Base-by-base conservation (phyloP, 1,140 invertebrate species). In the Zaprionus vittiger region DNA sequence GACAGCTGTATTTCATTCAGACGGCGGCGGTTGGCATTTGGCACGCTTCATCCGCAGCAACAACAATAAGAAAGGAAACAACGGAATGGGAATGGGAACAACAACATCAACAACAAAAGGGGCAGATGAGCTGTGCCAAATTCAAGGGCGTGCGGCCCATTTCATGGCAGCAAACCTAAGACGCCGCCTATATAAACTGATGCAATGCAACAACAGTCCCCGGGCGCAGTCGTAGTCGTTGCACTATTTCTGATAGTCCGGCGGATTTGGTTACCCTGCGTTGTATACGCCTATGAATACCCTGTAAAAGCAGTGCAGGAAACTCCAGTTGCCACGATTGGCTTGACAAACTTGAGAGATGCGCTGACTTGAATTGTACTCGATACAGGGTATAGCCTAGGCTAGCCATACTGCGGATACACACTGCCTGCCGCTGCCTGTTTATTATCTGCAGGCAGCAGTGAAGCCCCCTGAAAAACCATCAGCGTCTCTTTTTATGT, bases 401-500 rank as follows among this genome's bases (percentile, higher is more conserved):
- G 9, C 24, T 6, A 5, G 12, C 15, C 3, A 4, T 31, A 2
- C 31, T 31, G 31, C 26, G 6, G 2, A 52, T 26, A 31, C 31
- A 14, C 24, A 1, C n/a, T 9, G 28, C 12, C 4, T 62, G 15
- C 37, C 12, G 49, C 72, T 64, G 49, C 26, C 47, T 41, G 69
- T 73, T 73, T 62, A 77, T 70, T 67, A 66, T 73, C 61, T 60
- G 31, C 55, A 20, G 49, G 60, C 49, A 62, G 34, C 31, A 49
- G 47, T 12, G 56, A 37, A 17, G 37, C 65, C 34, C 37, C 61
- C 41, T 72, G 73, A 38, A 71, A 65, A 64, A 71, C 22, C 66
- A 70, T 38, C 56, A 62, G 63, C 84, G 80, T 87, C 71, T 72
- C 73, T 70, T 87, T 89, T 89, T 87, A 87, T 87, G 81, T 87